A percentile compares a stretch with the other conserved stretches of the same genome.
phyloP scores from a whole-genome alignment of 2,888 invertebrate genomes.

The Ectemnius lituratus region DNA sequence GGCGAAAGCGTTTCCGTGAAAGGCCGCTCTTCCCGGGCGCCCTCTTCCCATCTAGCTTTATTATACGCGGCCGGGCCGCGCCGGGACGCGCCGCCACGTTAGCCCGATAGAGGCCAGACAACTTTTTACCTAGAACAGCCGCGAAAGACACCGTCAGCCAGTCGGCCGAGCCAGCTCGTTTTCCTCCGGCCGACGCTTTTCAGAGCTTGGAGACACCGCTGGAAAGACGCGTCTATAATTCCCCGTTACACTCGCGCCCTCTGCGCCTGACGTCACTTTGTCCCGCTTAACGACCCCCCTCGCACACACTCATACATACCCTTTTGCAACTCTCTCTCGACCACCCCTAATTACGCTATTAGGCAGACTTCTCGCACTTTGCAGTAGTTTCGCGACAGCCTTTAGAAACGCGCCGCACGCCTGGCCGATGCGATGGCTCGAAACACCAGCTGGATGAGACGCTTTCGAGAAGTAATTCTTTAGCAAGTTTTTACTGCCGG shows the following conservation, averaged over 20 bases:
- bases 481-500: no score
- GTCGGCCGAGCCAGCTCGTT: slow-evolving; percentile 19
- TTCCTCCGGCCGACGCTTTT: slow-evolving; percentile 30
- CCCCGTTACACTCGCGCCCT: slow-evolving; percentile 37
- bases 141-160: slow-evolving; percentile 35
- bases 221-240: slow-evolving; percentile 50
- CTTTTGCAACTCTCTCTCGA: no score
- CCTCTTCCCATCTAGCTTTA: slow-evolving; percentile 38
- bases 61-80: slow-evolving; percentile 56
- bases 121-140: slow-evolving; percentile 50
- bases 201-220: slow-evolving; percentile 12
- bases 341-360: no score
- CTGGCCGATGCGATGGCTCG: no score
- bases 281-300: slow-evolving; percentile 7
- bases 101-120: slow-evolving; percentile 53
- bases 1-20: slow-evolving; percentile 58
- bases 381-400: no score
- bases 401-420: no score
- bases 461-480: no score
- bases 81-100: slow-evolving; percentile 30
- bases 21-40: slow-evolving; percentile 45
- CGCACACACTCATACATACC: no score
- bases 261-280: slow-evolving; percentile 34
- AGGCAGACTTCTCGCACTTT: no score
- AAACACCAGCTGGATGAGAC: no score